Conservation (phyloP, 2,113 vertebrate genomes). For the Ammodramus savannarum region DNA sequence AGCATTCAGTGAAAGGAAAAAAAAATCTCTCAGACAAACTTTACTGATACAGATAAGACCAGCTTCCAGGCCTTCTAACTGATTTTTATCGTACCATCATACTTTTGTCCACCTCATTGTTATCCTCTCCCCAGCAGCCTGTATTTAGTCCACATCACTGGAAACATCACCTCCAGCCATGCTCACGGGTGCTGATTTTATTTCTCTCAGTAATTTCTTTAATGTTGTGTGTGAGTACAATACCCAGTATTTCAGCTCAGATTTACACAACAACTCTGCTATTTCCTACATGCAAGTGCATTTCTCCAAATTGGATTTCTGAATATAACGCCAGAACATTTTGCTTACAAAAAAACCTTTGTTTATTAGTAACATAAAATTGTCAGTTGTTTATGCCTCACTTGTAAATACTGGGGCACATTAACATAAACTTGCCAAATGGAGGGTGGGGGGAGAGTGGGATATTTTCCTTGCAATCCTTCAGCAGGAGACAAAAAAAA, state of each 20-base stretch:
- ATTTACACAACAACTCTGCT: slow-evolving; percentile 38
- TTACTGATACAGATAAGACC: not conserved
- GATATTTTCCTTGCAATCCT: not conserved
- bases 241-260: slow-evolving; percentile 35
- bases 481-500: not conserved
- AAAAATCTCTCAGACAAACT: not conserved
- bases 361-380: slow-evolving; percentile 67
- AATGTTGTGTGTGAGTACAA: not conserved
- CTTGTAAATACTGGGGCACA: slow-evolving; percentile 60
- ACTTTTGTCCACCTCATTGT: not conserved
- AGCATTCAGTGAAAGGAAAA: not conserved
- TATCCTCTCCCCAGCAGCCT: not conserved
- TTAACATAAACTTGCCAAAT: slow-evolving; percentile 59
- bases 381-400: slow-evolving; percentile 52
- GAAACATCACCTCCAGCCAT: not conserved
- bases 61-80: not conserved
- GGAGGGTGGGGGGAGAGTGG: not conserved
- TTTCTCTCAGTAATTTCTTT: slow-evolving; percentile 35
- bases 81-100: not conserved
- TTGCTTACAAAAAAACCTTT: slow-evolving; percentile 54
- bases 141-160: not conserved
- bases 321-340: slow-evolving; percentile 54
- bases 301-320: slow-evolving; percentile 50
- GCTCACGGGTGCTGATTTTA: slow-evolving; percentile 23
- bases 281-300: slow-evolving; percentile 17